These are phyloP conservation scores for Caracal caracal DNA, from an alignment of 2,113 vertebrate genomes.

Conservation along the genomic window DNA sequence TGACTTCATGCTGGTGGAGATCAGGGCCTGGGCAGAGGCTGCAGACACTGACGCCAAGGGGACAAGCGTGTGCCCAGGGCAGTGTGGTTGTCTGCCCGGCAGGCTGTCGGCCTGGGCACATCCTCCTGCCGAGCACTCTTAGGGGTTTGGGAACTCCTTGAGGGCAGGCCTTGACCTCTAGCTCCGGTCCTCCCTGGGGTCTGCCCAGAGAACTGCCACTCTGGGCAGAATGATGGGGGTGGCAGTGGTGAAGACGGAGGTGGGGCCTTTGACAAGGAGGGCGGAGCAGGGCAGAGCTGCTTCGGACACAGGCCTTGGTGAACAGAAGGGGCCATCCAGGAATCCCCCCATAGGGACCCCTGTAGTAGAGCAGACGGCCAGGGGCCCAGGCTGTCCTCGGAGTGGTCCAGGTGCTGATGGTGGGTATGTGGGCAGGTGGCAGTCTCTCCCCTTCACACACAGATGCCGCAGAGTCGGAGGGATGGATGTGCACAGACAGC, in stretches of 20 bases:
- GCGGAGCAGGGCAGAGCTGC: neutral
- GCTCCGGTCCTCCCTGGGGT: neutral
- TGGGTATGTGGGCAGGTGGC: neutral
- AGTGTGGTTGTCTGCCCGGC: neutral
- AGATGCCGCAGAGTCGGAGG: neutral
- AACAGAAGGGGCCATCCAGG: neutral
- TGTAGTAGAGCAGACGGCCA: no score
- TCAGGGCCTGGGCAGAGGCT: neutral
- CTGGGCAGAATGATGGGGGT: neutral
- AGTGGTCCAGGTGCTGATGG: accelerated
- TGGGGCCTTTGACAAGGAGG: neutral
- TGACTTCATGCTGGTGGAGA: neutral
- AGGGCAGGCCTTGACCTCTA: neutral
- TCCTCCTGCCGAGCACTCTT: neutral
- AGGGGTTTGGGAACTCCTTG: neutral
- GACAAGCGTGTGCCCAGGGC: neutral
- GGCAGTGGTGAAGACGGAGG: neutral
- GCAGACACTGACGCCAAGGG: neutral
- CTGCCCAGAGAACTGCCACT: neutral
- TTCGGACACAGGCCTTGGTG: neutral
- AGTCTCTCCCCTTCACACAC: neutral
- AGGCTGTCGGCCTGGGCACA: neutral
- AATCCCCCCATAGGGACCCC: neutral
- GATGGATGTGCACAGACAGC: neutral
- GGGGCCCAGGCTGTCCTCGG: neutral